Conservation (phyloP, 2,888 invertebrate genomes). For the Eupsilia transversa region DNA sequence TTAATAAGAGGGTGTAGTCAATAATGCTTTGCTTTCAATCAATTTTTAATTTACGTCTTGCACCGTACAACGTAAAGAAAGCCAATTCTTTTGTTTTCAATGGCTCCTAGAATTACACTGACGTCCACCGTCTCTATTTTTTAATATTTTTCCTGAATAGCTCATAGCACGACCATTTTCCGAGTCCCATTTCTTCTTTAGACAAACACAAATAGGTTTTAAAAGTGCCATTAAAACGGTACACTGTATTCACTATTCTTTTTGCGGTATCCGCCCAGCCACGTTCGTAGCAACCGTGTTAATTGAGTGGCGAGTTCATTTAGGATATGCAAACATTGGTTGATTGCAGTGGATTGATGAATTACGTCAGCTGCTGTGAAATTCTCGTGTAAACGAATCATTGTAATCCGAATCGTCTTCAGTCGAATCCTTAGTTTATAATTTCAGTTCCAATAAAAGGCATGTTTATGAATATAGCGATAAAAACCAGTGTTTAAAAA, state of each 20-base stretch:
- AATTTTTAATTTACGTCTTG: not conserved
- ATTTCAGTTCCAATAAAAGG: too few species aligned
- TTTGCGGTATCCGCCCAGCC: not conserved
- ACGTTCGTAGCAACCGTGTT: slow-evolving; percentile 24
- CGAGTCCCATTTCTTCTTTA: slow-evolving; percentile 9
- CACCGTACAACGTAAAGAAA: not conserved
- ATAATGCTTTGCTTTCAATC: not conserved
- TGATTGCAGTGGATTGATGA: slow-evolving; percentile 50
- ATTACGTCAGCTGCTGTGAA: slow-evolving; percentile 10
- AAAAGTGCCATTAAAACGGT: slow-evolving; percentile 12
- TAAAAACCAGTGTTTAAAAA: too few species aligned
- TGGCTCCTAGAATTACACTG: slow-evolving; percentile 12
- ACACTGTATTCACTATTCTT: slow-evolving; percentile 15
- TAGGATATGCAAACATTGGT: slow-evolving; percentile 58
- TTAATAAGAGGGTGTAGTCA: not conserved
- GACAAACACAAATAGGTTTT: slow-evolving; percentile 23
- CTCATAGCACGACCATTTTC: slow-evolving; percentile 14
- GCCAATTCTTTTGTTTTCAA: slow-evolving; percentile 5
- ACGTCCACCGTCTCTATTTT: slow-evolving; percentile 9
- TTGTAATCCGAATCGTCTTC: slow-evolving; percentile 1
- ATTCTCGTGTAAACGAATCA: slow-evolving; percentile 19
- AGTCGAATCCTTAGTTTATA: not conserved
- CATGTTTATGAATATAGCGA: too few species aligned
- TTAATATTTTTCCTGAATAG: slow-evolving; percentile 18
- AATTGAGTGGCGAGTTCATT: slow-evolving; percentile 56